A percentile compares a stretch with the other conserved stretches of the same genome.
These are phyloP conservation scores for Poicephalus gulielmi DNA, from an alignment of 2,113 vertebrate species.

Conservation along the genomic window DNA sequence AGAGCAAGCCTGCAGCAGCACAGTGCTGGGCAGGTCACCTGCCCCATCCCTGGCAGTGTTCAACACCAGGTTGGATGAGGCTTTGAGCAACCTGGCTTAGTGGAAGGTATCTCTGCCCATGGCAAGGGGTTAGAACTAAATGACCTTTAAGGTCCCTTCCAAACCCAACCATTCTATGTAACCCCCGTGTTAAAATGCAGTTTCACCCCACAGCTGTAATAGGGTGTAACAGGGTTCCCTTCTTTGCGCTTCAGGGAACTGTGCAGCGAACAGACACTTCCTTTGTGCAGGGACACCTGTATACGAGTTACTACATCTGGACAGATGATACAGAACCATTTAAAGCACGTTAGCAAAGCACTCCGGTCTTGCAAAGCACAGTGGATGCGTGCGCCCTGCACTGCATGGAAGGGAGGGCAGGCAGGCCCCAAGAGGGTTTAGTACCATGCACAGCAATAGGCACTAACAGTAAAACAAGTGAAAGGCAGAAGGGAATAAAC, in stretches of 20 bases:
- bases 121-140: not conserved
- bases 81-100: not conserved
- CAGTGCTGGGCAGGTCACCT: not conserved
- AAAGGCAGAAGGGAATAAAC: not conserved
- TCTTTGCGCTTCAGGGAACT: not conserved
- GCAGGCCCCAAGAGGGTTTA: accelerated
- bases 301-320: accelerated
- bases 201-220: not conserved
- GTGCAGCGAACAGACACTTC: accelerated
- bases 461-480: not conserved
- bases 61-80: not conserved
- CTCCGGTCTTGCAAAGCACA: accelerated
- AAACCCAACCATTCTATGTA: not conserved
- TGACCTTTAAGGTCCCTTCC: not conserved
- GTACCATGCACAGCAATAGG: not conserved
- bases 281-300: accelerated
- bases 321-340: not conserved
- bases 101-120: not conserved
- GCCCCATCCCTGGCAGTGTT: not conserved
- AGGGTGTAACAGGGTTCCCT: not conserved
- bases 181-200: not conserved
- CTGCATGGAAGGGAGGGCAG: accelerated
- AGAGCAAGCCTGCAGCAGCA: accelerated
- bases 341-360: not conserved
- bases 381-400: accelerated